Conservation (phyloP, 2,888 invertebrate species). For the Phyllotreta striolata region DNA sequence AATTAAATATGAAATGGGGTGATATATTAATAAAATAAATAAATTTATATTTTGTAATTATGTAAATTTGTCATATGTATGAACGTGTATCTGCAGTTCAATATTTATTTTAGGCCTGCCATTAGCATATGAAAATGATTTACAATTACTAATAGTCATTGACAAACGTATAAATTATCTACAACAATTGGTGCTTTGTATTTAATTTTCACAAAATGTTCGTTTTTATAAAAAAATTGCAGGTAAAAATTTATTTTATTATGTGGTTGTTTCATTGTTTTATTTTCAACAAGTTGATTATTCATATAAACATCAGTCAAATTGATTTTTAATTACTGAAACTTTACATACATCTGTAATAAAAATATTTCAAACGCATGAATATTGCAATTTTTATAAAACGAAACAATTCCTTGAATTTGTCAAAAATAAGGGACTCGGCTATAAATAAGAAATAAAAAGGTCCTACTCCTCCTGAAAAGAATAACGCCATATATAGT, state of each 20-base stretch:
- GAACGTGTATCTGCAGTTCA: constrained; percentile 24
- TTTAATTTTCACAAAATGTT: not conserved
- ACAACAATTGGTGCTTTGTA: constrained; percentile 25
- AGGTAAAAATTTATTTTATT: no score
- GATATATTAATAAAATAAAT: constrained; percentile 30
- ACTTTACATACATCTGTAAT: no score
- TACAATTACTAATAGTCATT: constrained; percentile 37
- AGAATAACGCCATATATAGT: constrained; percentile 30
- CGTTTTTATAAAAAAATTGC: no score
- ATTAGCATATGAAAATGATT: constrained; percentile 39
- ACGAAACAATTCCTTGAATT: no score
- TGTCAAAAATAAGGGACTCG: no score
- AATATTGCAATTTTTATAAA: no score
- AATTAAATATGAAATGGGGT: constrained; percentile 23
- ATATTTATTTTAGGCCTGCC: constrained; percentile 29
- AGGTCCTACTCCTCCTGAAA: constrained; percentile 21
- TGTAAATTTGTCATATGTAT: constrained; percentile 27
- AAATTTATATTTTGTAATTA: constrained; percentile 31
- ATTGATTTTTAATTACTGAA: no score
- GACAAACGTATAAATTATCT: constrained; percentile 36
- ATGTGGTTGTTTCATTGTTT: no score
- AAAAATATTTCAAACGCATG: no score
- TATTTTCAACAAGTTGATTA: no score
- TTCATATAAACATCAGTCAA: no score
- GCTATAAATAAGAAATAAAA: no score